These are phyloP conservation scores for Cariama cristata DNA, from an alignment of 2,113 vertebrate species.

Conservation along the genomic window DNA sequence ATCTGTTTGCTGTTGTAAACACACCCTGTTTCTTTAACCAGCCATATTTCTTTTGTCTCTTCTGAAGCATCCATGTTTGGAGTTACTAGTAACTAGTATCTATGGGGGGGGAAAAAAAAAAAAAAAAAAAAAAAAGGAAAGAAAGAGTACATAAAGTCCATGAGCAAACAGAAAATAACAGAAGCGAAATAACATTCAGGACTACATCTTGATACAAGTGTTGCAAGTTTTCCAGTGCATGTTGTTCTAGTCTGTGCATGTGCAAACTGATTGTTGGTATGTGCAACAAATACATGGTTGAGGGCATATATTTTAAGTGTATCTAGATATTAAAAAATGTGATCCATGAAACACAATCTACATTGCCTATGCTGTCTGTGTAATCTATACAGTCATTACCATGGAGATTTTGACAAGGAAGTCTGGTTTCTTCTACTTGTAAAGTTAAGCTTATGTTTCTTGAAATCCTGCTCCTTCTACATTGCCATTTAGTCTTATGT, in stretches of 20 bases:
- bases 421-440: neutral
- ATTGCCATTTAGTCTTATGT: neutral
- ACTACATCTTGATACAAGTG: neutral
- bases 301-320: neutral
- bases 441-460: neutral
- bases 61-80: neutral
- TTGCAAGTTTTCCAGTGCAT: neutral
- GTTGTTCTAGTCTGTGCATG: neutral
- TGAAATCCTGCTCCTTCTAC: neutral
- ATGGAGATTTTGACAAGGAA: neutral
- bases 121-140: neutral
- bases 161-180: neutral
- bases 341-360: neutral
- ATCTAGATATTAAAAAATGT: neutral
- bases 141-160: neutral
- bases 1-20: neutral
- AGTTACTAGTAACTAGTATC: neutral
- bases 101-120: no score
- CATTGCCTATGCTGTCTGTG: neutral
- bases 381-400: neutral
- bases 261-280: neutral
- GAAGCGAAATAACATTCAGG: neutral
- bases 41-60: neutral
- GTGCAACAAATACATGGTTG: neutral
- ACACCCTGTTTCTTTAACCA: neutral